phyloP scores from a whole-genome alignment of 1,140 invertebrate genomes.

The Drosophila chauvacae region DNA sequence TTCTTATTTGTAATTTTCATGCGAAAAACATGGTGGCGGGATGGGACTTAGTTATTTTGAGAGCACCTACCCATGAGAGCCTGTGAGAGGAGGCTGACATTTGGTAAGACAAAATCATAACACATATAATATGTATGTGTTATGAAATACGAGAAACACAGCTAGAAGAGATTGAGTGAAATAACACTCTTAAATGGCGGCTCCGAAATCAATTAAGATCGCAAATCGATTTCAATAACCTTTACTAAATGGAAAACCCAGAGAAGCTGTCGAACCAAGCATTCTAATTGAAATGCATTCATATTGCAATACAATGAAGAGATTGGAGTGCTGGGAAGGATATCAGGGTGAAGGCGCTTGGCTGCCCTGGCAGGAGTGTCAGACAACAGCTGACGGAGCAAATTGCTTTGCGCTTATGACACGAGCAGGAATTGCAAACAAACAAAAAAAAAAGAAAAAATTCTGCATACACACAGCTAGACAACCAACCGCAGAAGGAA shows the following conservation, averaged over 20 bases:
- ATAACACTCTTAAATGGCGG: constrained; percentile 9
- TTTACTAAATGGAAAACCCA: constrained; percentile 30
- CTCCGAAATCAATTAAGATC: constrained; percentile 65
- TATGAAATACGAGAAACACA: neutral
- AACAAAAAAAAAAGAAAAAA: constrained; percentile 33
- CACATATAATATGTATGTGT: neutral
- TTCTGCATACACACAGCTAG: constrained; percentile 22
- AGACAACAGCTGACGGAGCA: constrained; percentile 61
- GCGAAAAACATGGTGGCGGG: constrained; percentile 1
- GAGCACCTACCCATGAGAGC: neutral
- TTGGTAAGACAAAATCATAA: neutral
- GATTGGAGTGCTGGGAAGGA: constrained; percentile 11
- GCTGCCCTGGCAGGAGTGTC: neutral
- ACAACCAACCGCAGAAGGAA: constrained; percentile 39
- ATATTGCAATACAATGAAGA: constrained; percentile 64
- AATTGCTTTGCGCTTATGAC: constrained; percentile 77
- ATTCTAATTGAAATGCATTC: constrained; percentile 75
- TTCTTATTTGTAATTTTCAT: constrained; percentile 12
- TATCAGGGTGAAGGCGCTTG: constrained; percentile 10
- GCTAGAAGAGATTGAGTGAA: neutral
- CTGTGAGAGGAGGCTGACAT: neutral
- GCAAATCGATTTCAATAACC: constrained; percentile 69
- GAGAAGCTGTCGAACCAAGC: constrained; percentile 65
- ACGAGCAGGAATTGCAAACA: constrained; percentile 45
- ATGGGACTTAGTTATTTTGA: constrained; percentile 6